Evolutionary conservation across 2,113 vertebrate genomes (phyloP).

Genomic region (Catagonus wagneri): DNA sequence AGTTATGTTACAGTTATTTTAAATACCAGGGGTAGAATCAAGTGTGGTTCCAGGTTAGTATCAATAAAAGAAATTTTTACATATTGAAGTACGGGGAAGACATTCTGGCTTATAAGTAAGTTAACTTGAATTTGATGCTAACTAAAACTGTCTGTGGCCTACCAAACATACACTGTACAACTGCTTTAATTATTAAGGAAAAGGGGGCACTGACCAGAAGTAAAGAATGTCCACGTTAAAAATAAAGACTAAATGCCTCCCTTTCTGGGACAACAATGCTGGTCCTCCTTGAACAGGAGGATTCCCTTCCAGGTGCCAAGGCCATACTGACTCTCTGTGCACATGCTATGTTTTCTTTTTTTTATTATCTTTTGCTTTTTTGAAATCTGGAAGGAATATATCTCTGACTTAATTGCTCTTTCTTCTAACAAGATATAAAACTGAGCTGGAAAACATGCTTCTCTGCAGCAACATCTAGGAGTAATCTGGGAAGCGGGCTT

Average conservation of each 20-base stretch:
- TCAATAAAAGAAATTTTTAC: neutral
- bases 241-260: neutral
- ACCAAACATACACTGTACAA: neutral
- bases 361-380: neutral
- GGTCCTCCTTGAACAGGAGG: neutral
- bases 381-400: neutral
- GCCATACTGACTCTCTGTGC: neutral
- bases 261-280: neutral
- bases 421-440: neutral
- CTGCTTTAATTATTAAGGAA: neutral
- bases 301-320: neutral
- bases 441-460: neutral
- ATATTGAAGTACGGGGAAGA: neutral
- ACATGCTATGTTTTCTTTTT: neutral
- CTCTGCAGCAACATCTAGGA: neutral
- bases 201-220: neutral
- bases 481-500: neutral
- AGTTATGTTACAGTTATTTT: neutral
- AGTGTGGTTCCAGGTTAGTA: neutral
- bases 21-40: neutral
- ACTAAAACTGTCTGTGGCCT: neutral
- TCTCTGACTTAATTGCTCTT: neutral
- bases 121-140: neutral
- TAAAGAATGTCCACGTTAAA: neutral
- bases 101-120: neutral